A percentile compares a stretch with the other conserved stretches of the same genome.
These are phyloP conservation scores for Saccopteryx bilineata DNA, from an alignment of 2,113 vertebrate species.

Conservation along the genomic window DNA sequence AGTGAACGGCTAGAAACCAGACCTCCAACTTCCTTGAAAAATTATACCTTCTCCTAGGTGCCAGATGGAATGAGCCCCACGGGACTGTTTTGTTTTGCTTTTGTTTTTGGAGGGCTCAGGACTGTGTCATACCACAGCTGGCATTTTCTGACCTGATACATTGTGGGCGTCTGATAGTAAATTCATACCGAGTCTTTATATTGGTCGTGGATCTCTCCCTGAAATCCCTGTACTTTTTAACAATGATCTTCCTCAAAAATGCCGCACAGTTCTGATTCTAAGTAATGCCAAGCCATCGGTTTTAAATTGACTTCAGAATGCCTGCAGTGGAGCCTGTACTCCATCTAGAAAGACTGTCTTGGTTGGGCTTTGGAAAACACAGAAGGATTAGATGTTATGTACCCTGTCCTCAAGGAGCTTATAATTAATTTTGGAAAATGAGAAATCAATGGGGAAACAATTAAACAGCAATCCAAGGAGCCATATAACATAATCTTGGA, in stretches of 20 bases:
- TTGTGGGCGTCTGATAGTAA: not conserved
- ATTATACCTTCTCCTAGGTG: not conserved
- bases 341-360: not conserved
- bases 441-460: conserved; percentile 15
- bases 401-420: not conserved
- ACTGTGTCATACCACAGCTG: not conserved
- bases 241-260: conserved; percentile 5
- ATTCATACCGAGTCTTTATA: not conserved
- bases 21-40: not conserved
- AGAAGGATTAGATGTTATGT: not conserved
- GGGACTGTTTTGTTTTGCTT: not conserved
- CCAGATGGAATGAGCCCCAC: not conserved
- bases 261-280: not conserved
- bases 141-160: not conserved
- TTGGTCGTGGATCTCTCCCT: not conserved
- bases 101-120: not conserved
- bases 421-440: conserved; percentile 56
- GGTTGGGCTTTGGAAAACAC: not conserved
- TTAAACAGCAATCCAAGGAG: not conserved
- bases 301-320: not conserved
- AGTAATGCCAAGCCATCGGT: not conserved
- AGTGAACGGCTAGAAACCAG: not conserved
- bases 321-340: not conserved
- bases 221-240: not conserved
- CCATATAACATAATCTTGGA: not conserved